Conservation (phyloP, 2,888 invertebrate genomes). For the Cremastinae sp. region DNA sequence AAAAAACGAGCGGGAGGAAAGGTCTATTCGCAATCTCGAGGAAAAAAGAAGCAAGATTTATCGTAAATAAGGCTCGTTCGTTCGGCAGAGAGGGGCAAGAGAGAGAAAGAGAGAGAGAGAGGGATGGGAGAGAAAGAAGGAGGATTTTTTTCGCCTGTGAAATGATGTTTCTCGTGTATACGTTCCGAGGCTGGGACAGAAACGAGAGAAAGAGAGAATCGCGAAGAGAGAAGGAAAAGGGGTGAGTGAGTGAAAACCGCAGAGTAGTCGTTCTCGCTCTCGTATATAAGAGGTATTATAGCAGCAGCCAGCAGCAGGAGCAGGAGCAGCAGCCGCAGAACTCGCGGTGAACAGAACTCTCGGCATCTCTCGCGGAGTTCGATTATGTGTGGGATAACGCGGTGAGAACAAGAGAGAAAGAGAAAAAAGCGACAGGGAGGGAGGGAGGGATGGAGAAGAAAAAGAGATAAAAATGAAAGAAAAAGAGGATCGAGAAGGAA, state of each 20-base stretch:
- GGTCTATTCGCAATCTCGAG: slow-evolving; percentile 28
- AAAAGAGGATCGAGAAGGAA: not conserved
- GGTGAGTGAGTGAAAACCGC: slow-evolving; percentile 67
- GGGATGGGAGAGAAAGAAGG: not conserved
- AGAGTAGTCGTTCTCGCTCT: slow-evolving; percentile 57
- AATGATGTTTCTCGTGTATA: slow-evolving; percentile 11
- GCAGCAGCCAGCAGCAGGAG: slow-evolving; percentile 31
- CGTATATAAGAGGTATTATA: slow-evolving; percentile 42
- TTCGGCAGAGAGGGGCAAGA: not conserved
- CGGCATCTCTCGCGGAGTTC: slow-evolving; percentile 64
- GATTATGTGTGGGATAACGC: slow-evolving; percentile 76
- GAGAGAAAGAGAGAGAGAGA: slow-evolving; percentile 13
- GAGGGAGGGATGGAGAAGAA: slow-evolving; percentile 41
- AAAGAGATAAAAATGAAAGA: slow-evolving; percentile 25
- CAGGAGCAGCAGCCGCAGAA: slow-evolving; percentile 36
- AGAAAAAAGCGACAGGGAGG: slow-evolving; percentile 44
- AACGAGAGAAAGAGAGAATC: not conserved
- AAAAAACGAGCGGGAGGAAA: slow-evolving; percentile 14
- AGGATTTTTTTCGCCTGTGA: slow-evolving; percentile 8
- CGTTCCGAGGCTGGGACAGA: too few species aligned
- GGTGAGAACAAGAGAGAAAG: slow-evolving; percentile 71
- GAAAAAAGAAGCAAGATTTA: slow-evolving; percentile 32
- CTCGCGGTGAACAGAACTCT: slow-evolving; percentile 53
- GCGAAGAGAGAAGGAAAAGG: slow-evolving; percentile 15
- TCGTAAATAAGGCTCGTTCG: slow-evolving; percentile 44